phyloP scores from a whole-genome alignment of 2,113 vertebrate species.

The Ginglymostoma cirratum region DNA sequence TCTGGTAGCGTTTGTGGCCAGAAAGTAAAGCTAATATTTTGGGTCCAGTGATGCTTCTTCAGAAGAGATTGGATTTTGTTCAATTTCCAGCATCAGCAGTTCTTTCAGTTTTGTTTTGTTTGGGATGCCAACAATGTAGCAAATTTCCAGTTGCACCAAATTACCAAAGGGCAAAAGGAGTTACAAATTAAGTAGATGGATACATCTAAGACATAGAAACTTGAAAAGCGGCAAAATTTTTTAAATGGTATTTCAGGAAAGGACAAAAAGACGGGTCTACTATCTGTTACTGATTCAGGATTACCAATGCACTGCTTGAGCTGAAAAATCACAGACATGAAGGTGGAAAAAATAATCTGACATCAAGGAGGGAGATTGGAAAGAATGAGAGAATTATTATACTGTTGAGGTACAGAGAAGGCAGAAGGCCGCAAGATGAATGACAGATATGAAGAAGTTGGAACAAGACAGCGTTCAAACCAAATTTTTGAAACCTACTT shows the following conservation, averaged over 20 bases:
- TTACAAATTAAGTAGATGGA: background rate
- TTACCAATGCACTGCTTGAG: background rate
- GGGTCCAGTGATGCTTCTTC: too few species aligned
- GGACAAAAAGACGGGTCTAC: background rate
- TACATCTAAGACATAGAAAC: background rate
- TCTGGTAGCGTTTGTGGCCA: too few species aligned
- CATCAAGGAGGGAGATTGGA: background rate
- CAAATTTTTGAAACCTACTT: background rate
- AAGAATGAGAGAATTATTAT: background rate
- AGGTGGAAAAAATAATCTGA: background rate
- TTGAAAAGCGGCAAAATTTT: background rate
- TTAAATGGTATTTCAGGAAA: background rate
- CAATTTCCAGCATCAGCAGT: too few species aligned
- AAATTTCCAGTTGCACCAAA: too few species aligned
- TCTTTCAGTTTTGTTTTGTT: too few species aligned
- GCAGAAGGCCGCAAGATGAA: background rate
- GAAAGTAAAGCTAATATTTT: too few species aligned
- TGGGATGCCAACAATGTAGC: background rate
- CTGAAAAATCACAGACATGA: background rate
- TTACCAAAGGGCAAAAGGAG: background rate
- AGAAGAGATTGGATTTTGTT: too few species aligned
- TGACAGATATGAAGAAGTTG: background rate
- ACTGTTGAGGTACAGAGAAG: background rate
- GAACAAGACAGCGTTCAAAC: background rate
- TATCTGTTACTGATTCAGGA: background rate